Base-by-base conservation (phyloP, 2,113 vertebrate genomes). In the Calyptomena viridis region DNA sequence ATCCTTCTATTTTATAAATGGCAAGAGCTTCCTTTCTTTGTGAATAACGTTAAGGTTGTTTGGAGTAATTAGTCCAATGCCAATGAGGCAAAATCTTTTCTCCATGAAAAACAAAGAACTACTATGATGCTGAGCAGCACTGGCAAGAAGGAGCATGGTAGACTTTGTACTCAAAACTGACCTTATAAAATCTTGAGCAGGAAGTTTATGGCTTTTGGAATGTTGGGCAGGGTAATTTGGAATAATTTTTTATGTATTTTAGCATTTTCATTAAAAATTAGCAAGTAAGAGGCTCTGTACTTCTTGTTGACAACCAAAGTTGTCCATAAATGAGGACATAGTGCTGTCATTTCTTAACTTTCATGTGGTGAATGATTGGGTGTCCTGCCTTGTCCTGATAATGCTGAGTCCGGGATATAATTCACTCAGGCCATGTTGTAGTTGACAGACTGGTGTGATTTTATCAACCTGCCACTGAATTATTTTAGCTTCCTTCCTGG, bases 1-100 rank as follows among this genome's bases (percentile, higher is more conserved):
- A 76, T 83, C 69, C 87, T 79, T 77, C 66, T 93, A 3, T 92
- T 91, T 94, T 71, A 68, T 55, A 94, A 94, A 93, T 81, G 50
- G 33, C 77, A 66, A 91, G 62, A 75, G 40, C 75, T 91, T 68
- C 19, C 27, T 63, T 59, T 72, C 82, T 47, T 56, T 93, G 50
- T 88, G 46, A 90, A 44, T 63, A 35, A 53, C 60, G n/a, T 19
- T 74, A 63, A 88, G 71, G 80, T 40, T 66, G 23, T 86, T 83
- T 72, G 77, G 49, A 87, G 40, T 84, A 81, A 59, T 69, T 90
- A 79, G 72, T 55, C 58, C 17, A 33, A 39, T 42, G 47, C 64
- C 82, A 89, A 64, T 81, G 40, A 87, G 18, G 19, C 53, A 21
- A 60, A 73, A 24, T 68, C 31, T 74, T 84, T 88, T 92, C 49